These are phyloP conservation scores for Todiramphus saurophagus DNA, from an alignment of 2,113 vertebrate species.

Conservation along the genomic window DNA sequence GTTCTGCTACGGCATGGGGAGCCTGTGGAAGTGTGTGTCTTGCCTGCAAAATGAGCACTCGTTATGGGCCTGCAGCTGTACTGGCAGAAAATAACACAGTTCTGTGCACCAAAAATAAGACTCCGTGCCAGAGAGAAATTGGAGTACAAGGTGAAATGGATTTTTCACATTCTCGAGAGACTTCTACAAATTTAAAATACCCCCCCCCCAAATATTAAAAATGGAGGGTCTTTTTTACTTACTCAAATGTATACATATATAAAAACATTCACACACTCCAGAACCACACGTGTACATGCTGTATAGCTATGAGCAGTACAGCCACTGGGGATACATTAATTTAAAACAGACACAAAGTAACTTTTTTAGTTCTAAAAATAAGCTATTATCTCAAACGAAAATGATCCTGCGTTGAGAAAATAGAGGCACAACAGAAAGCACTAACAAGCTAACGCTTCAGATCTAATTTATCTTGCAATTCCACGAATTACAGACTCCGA, in stretches of 20 bases:
- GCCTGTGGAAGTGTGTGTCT: not conserved
- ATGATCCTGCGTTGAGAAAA: not conserved
- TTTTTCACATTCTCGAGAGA: not conserved
- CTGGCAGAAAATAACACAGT: not conserved
- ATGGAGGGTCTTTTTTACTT: not conserved
- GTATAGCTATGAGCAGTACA: not conserved
- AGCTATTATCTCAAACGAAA: not conserved
- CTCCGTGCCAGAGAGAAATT: not conserved
- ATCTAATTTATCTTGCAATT: not conserved
- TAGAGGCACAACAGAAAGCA: not conserved
- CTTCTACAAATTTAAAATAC: not conserved
- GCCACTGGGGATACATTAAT: not conserved
- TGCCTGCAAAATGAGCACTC: not conserved
- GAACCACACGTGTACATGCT: not conserved
- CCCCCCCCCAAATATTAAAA: not conserved
- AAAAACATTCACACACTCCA: not conserved
- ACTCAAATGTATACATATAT: fast-evolving
- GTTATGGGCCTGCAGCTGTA: not conserved
- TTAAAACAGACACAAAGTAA: not conserved
- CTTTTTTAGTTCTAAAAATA: not conserved
- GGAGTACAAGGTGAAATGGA: not conserved
- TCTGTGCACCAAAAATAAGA: constrained; percentile 21
- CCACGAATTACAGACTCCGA: not conserved
- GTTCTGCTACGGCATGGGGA: not conserved
- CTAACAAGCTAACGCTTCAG: not conserved